Percentiles rank a stretch among this genome's conserved stretches.
phyloP scores from a whole-genome alignment of 2,113 vertebrate genomes.

The Stomatorhinus ivindoensis region DNA sequence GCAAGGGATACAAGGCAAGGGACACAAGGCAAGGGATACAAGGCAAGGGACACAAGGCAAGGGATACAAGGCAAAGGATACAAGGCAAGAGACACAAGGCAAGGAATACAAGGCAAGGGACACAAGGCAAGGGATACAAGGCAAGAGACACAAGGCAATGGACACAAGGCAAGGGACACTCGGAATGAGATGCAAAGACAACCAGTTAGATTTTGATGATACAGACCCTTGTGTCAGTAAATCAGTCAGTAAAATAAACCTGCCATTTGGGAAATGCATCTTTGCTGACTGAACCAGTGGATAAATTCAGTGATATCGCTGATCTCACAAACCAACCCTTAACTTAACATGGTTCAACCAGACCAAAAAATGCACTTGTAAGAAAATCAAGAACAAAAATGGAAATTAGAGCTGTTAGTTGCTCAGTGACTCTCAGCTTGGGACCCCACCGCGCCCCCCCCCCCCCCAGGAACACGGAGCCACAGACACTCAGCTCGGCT shows the following conservation, averaged over 20 bases:
- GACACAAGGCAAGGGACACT: too few species aligned
- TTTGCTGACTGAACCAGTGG: background rate
- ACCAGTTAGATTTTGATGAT: too few species aligned
- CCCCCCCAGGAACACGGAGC: background rate
- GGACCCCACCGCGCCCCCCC: background rate
- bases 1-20: too few species aligned
- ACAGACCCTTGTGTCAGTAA: background rate
- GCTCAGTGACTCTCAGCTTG: background rate
- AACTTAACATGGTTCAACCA: background rate
- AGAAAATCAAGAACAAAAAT: background rate
- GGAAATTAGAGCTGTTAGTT: background rate
- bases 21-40: too few species aligned
- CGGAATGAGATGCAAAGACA: too few species aligned
- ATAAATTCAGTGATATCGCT: background rate
- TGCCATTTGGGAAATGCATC: background rate
- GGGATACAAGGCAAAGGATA: too few species aligned
- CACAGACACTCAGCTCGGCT: background rate
- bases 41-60: too few species aligned
- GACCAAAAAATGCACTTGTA: background rate
- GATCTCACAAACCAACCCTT: background rate
- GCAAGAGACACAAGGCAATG: too few species aligned
- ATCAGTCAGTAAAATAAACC: background rate
- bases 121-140: too few species aligned
- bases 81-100: too few species aligned
- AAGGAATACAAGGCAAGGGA: too few species aligned